Evolutionary conservation across 2,888 invertebrate species (phyloP).

Genomic region (Orthosia cruda): DNA sequence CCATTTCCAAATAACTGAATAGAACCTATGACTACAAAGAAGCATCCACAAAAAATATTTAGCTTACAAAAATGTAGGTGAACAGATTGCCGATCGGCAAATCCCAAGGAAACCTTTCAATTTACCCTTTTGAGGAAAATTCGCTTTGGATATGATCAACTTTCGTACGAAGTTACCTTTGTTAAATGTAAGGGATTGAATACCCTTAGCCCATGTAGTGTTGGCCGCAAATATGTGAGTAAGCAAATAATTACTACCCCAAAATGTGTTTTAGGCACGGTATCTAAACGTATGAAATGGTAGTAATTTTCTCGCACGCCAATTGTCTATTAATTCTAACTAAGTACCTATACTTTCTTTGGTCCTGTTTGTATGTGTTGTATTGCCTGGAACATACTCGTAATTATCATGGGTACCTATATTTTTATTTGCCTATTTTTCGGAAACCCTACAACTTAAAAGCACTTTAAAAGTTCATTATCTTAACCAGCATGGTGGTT

Average conservation of each 20-base stretch:
- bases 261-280: constrained; percentile 57
- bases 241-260: constrained; percentile 61
- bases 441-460: background rate
- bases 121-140: constrained; percentile 65
- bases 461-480: background rate
- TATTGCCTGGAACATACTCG: background rate
- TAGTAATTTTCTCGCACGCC: constrained; percentile 42
- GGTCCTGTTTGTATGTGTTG: constrained; percentile 3
- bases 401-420: background rate
- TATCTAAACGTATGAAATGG: constrained; percentile 40
- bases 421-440: too few relatives aligned
- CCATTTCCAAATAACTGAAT: constrained; percentile 46
- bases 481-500: background rate
- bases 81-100: constrained; percentile 57
- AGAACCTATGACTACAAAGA: constrained; percentile 43
- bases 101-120: constrained; percentile 63
- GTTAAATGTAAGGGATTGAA: constrained; percentile 60
- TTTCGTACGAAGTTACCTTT: constrained; percentile 63
- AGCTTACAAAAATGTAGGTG: constrained; percentile 52
- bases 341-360: constrained; percentile 22
- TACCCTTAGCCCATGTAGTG: constrained; percentile 51
- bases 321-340: constrained; percentile 29
- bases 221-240: constrained; percentile 59
- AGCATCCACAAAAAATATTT: constrained; percentile 53
- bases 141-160: constrained; percentile 65